Base-by-base conservation (phyloP, 30 jellyfish, hydroid and myxozoan species). In the Rhopilema esculentum region DNA sequence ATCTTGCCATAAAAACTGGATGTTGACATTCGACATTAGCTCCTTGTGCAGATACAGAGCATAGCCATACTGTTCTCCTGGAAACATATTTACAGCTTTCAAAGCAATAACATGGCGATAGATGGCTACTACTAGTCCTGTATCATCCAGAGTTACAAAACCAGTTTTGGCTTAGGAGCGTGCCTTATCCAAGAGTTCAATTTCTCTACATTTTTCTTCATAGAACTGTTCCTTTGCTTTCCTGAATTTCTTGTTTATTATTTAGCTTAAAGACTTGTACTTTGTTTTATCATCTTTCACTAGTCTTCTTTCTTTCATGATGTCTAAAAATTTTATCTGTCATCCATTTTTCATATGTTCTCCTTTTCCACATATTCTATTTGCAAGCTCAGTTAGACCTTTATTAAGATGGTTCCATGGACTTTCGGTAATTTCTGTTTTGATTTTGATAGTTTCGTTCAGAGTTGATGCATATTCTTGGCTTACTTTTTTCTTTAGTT, bases 61-160 rank as follows among this genome's bases (percentile, higher is more conserved):
- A n/a, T n/a, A n/a, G n/a, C n/a, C n/a, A n/a, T n/a, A n/a, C 40
- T 22, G 89, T 64, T 79, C 89, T 79, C 89, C 89, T 16, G 72
- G 69, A 63, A 79, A 79, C 89, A 79, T 79, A 64, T 79, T 79
- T 15, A 79, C 89, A 16, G 89, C 89, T 27, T 62, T 79, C 31
- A 33, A 64, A 15, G 80, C 89, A 18, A 79, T 18, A 51, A 53
- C 82, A 61, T 79, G 89, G 25, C 89, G 19, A 62, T 86, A 79
- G 25, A 50, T 49, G 48, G 89, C 89, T 52, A 79, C 89, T 9
- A 33, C 84, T 22, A 79, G 82, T 16, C 86, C 89, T 79, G 89
- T 51, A 21, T 79, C 89, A 62, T 79, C 89, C 64, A 79, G 24
- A 1, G 89, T 32, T 53, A 32, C 19, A 28, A 16, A 61, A 22